A percentile compares a stretch with the other conserved stretches of the same genome.
Evolutionary conservation across 2,113 vertebrate genomes (phyloP).

Genomic region (Cacatua alba): DNA sequence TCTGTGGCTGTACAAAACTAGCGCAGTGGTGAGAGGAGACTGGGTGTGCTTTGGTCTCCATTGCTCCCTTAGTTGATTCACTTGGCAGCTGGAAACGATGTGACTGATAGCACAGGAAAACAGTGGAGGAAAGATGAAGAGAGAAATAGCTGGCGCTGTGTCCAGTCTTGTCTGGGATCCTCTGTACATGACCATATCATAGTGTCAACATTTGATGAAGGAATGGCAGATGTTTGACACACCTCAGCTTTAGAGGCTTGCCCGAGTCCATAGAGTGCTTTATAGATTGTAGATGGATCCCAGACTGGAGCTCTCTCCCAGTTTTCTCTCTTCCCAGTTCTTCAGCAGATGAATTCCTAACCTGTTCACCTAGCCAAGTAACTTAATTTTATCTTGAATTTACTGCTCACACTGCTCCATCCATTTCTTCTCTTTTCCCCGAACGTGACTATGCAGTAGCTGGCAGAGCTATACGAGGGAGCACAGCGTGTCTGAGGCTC

Average conservation of each 20-base stretch:
- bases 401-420: neutral
- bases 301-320: neutral
- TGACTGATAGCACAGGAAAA: neutral
- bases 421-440: neutral
- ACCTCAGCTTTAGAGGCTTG: neutral
- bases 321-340: neutral
- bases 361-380: neutral
- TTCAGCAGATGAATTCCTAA: neutral
- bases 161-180: neutral
- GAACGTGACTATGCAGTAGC: neutral
- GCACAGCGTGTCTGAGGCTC: neutral
- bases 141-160: neutral
- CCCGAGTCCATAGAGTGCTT: neutral
- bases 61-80: neutral
- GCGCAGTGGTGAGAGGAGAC: rapidly evolving
- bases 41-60: neutral
- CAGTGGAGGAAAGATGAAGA: too few species aligned
- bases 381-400: neutral
- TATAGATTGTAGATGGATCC: neutral
- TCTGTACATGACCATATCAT: rapidly evolving
- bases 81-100: neutral
- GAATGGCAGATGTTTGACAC: neutral
- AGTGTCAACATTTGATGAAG: neutral
- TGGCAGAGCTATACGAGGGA: conserved; percentile 22
- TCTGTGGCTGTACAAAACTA: neutral